A percentile compares a stretch with the other conserved stretches of the same genome.
Evolutionary conservation across 2,113 vertebrate species (phyloP).

Genomic region (Silurus asotus): DNA sequence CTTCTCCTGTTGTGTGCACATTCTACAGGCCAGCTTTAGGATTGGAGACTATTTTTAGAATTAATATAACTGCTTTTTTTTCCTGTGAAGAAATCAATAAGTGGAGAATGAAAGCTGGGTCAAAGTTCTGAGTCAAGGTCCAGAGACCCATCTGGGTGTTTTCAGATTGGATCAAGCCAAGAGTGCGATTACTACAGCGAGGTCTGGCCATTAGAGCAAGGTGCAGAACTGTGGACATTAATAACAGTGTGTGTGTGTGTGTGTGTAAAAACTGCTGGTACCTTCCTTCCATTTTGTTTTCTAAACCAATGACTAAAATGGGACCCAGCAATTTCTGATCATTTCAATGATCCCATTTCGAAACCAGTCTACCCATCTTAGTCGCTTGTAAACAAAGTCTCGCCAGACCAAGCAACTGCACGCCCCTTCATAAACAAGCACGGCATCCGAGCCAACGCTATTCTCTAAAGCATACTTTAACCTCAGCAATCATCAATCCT

Average conservation of each 20-base stretch:
- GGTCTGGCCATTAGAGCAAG: constrained; percentile 52
- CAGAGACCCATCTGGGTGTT: constrained; percentile 66
- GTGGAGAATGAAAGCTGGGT: constrained; percentile 53
- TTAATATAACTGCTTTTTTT: constrained; percentile 33
- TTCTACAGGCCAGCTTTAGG: background rate
- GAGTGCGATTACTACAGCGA: constrained; percentile 37
- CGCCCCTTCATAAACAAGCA: constrained; percentile 17
- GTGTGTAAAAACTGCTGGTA: constrained; percentile 41
- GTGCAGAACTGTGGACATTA: constrained; percentile 31
- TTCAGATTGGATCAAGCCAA: constrained; percentile 59
- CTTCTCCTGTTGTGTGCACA: background rate
- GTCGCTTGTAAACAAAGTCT: constrained; percentile 10
- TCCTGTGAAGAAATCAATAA: constrained; percentile 45
- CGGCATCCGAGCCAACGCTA: background rate
- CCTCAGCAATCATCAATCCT: background rate
- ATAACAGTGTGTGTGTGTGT: constrained; percentile 18
- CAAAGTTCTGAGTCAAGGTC: constrained; percentile 37
- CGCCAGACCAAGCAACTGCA: background rate
- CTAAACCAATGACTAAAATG: constrained; percentile 22
- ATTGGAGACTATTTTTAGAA: background rate
- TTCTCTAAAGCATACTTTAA: background rate
- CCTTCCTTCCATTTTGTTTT: constrained; percentile 5
- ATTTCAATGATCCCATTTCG: constrained; percentile 21
- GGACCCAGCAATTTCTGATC: background rate
- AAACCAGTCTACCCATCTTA: background rate